A percentile compares a stretch with the other conserved stretches of the same genome.
phyloP scores from a whole-genome alignment of 2,888 invertebrate species.

The Agonopterix subpropinquella region DNA sequence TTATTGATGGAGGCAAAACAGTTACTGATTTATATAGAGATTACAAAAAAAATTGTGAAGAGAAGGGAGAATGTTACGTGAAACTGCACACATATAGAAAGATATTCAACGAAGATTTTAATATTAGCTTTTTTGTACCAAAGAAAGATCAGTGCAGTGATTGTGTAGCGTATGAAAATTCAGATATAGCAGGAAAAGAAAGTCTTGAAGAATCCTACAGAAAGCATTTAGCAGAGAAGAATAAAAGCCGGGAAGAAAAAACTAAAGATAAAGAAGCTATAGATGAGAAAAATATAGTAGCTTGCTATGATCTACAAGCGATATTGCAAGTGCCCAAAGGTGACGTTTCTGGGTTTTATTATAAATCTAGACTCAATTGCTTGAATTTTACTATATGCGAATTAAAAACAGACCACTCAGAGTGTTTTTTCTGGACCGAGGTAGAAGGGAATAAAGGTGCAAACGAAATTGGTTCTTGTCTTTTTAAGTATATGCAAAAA shows the following conservation, averaged over 20 bases:
- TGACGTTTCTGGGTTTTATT: constrained; percentile 1
- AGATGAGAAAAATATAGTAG: too few relatives aligned
- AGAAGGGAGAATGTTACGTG: not conserved
- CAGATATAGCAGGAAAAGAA: constrained; percentile 6
- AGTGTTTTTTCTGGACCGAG: constrained; percentile 12
- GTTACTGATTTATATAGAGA: constrained; percentile 8
- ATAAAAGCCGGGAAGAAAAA: not conserved
- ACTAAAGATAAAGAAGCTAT: too few relatives aligned
- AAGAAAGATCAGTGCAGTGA: constrained; percentile 11
- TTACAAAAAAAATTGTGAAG: constrained; percentile 7
- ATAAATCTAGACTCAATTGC: not conserved
- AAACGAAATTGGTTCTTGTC: constrained; percentile 7
- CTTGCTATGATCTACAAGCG: not conserved
- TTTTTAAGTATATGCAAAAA: constrained; percentile 3
- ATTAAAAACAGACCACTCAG: constrained; percentile 8
- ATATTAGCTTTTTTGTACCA: constrained; percentile 4
- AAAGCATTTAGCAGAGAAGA: not conserved
- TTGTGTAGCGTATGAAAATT: constrained; percentile 11
- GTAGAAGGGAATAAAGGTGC: constrained; percentile 7
- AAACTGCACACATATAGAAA: not conserved
- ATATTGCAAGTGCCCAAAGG: constrained; percentile 7
- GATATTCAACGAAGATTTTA: constrained; percentile 6
- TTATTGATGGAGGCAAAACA: constrained; percentile 6
- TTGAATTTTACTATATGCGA: constrained; percentile 9
- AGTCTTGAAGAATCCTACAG: not conserved